A percentile compares a stretch with the other conserved stretches of the same genome.
Conservation (phyloP, 2,888 invertebrate species). For the Napeogenes inachia region DNA sequence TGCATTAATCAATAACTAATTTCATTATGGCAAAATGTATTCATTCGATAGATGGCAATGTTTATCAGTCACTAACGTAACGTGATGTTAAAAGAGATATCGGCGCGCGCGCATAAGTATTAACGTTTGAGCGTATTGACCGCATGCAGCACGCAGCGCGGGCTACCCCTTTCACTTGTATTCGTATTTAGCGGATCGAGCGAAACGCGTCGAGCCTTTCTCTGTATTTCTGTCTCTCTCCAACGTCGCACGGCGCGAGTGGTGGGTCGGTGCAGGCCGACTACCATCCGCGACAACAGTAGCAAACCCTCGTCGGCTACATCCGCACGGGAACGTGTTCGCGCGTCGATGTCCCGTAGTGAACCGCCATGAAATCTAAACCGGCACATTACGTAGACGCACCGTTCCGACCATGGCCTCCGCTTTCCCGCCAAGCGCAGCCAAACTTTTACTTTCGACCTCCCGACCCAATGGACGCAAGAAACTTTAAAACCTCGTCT, state of each 20-base stretch:
- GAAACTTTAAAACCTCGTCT: slow-evolving; percentile 67
- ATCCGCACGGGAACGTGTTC: slow-evolving; percentile 68
- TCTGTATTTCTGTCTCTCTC: slow-evolving; percentile 72
- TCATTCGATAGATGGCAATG: slow-evolving; percentile 29
- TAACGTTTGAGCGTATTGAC: slow-evolving; percentile 57
- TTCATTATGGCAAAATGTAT: slow-evolving; percentile 7
- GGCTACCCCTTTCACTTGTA: slow-evolving; percentile 75
- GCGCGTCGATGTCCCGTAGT: slow-evolving; percentile 68
- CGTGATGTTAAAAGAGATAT: slow-evolving; percentile 46
- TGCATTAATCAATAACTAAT: slow-evolving; percentile 14
- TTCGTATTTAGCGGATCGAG: slow-evolving; percentile 67
- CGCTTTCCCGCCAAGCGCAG: slow-evolving; percentile 76
- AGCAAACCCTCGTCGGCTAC: slow-evolving; percentile 66
- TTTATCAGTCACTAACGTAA: slow-evolving; percentile 9
- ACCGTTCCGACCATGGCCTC: slow-evolving; percentile 81
- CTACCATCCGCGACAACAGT: slow-evolving; percentile 62
- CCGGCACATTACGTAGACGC: slow-evolving; percentile 72
- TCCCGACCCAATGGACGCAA: slow-evolving; percentile 69
- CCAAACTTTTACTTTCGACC: slow-evolving; percentile 73
- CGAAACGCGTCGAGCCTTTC: slow-evolving; percentile 70
- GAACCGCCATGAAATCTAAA: slow-evolving; percentile 82
- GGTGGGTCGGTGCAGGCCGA: slow-evolving; percentile 57
- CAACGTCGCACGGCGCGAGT: slow-evolving; percentile 59
- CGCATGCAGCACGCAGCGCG: slow-evolving; percentile 38
- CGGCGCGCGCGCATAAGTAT: slow-evolving; percentile 40